Evolutionary conservation across 2,797 vertebrate species (phyloP), one percentile per base, ranked within the genome.

Genomic region (Luscinia megarhynchos): DNA sequence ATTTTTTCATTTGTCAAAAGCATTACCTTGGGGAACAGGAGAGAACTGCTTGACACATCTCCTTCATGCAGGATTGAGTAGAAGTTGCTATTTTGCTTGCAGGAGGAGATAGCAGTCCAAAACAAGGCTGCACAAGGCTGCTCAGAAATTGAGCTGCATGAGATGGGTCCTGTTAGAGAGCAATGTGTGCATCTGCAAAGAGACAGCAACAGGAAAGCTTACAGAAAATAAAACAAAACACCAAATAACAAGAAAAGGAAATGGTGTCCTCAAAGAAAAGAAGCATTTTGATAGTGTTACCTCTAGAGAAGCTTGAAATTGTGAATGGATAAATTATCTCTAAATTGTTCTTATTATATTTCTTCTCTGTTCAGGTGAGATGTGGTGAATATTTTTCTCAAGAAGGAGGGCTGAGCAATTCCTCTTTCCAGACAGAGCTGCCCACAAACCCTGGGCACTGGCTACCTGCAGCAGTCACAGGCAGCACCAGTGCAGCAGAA

Each of bases 121-220:
- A 54, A 15, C 40, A 58, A 73, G 15, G n/a, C 41, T 63, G 26
- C 50, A 40, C 12, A 61, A 18, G n/a, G 24, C 43, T 54, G 10
- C 63, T 68, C n/a, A 61, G 62, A 75, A 90, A 75, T 51, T 23
- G 38, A 72, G 34, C 34, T 64, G 54, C 45, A 15, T 24, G 43
- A 73, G 23, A 21, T 32, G 43, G 9, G 18, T 38, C 12, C 41
- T 57, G 18, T 32, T 63, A 51, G 48, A 74, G 38, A 59, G 15
- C 0, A 2, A 13, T 3, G 16, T 21, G 21, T 64, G 12, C 50
- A 34, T 63, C 63, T 48, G 23, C 0, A 0, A 79, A 78, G 32
- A 87, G 66, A 84, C 7, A 76, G 61, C 23, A 77, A 20, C 12
- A 27, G 67, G 32, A 93, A 78, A 76, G 1, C 45, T 69, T 24